Evolutionary conservation across 2,888 invertebrate genomes (phyloP), one percentile per base, ranked within the genome.

Genomic region (Eudasyphora cyanicolor): DNA sequence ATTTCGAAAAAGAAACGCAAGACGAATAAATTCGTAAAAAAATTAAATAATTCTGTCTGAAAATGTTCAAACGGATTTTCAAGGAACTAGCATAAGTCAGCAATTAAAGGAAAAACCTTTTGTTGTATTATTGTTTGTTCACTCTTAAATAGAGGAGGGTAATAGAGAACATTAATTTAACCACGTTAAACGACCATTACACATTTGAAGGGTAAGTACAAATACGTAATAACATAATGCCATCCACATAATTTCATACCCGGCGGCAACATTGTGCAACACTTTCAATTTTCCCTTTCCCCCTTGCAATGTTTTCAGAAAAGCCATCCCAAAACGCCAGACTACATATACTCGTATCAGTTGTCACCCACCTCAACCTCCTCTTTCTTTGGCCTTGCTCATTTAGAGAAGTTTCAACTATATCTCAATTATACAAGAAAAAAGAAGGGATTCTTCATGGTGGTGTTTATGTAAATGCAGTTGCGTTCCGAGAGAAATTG

Each of bases 251-350:
- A 77, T 77, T 82, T 82, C 57, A 75, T 49, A 51, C 57, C 70
- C 57, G 8, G 62, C 75, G 70, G 69, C 77, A 77, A 38, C 67
- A 74, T 74, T 74, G 38, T 78, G 78, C 74, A 69, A 78, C 82
- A 82, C 77, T 82, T 82, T 57, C 8, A 24, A 57, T 27, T 24
- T 57, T n/a, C n/a, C 24, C 57, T 57, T 24, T 27, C 14, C 8
- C 57, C 57, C 57, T 14, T 4, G 17, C n/a, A 17, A 54, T 6
- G 2, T 38, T 1, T 14, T 38, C 2, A 12, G 10, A 38, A 3
- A 38, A n/a, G n/a, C 45, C 7, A 2, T n/a, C 45, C 45, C 14
- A n/a, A 45, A 14, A 45, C n/a, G n/a, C 45, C 2, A n/a, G 2
- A 12, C 2, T 8, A n/a, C n/a, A n/a, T n/a, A n/a, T n/a, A n/a